A percentile compares a stretch with the other conserved stretches of the same genome.
Conservation (phyloP, 2,113 vertebrate species). For the Dipodomys merriami region DNA sequence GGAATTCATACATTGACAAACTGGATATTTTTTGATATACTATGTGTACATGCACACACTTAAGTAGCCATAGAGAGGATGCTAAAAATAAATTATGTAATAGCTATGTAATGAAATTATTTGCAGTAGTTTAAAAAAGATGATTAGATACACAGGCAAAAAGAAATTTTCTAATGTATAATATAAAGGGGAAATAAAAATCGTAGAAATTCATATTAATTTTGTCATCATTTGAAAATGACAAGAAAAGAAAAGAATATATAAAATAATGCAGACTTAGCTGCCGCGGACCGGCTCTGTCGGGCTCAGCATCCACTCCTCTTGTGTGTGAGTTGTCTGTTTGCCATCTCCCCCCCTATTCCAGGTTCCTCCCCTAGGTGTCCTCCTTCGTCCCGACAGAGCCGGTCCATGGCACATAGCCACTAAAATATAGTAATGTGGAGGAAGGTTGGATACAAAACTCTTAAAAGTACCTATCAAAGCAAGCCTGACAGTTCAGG, state of each 20-base stretch:
- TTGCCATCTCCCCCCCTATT: too few species aligned
- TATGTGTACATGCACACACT: too few species aligned
- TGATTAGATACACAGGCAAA: neutral
- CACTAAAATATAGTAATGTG: slow-evolving; percentile 1
- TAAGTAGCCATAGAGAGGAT: neutral
- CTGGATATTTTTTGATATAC: neutral
- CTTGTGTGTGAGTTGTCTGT: too few species aligned
- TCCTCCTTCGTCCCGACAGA: too few species aligned
- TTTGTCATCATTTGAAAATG: neutral
- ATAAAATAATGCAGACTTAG: neutral
- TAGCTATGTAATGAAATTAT: slow-evolving; percentile 9
- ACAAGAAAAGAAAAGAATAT: neutral
- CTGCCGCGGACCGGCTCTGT: too few species aligned
- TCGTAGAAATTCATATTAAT: neutral
- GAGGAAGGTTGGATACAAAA: neutral
- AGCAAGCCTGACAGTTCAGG: neutral
- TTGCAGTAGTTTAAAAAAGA: neutral
- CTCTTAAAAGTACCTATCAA: slow-evolving; percentile 3
- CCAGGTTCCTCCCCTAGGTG: too few species aligned
- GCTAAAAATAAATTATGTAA: slow-evolving; percentile 21
- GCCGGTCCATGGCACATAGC: too few species aligned
- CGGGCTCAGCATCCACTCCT: too few species aligned
- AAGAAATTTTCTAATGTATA: neutral
- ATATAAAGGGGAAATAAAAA: neutral
- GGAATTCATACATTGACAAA: neutral